Evolutionary conservation across 1,140 invertebrate genomes (phyloP).

Genomic region (Microplitis mediator): DNA sequence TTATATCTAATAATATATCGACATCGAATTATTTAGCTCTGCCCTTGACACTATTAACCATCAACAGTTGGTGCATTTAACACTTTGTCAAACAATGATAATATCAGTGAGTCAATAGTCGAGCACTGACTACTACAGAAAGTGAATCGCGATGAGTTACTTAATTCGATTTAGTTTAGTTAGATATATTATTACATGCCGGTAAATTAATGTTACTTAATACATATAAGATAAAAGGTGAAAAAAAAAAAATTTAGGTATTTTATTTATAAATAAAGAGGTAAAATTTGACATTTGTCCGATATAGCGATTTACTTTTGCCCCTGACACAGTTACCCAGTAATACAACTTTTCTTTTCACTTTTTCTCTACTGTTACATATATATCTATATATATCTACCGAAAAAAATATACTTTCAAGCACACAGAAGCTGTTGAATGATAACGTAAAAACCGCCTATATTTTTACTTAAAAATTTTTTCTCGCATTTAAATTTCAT

Average conservation of each 20-base stretch:
- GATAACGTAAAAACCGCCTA: not conserved
- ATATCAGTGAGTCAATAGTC: conserved; percentile 21
- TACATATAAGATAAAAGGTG: not conserved
- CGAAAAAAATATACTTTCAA: conserved; percentile 8
- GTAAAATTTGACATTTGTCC: not conserved
- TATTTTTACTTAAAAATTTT: not conserved
- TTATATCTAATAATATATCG: conserved; percentile 5
- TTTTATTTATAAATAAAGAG: conserved; percentile 13
- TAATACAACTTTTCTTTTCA: conserved; percentile 52
- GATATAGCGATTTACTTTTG: conserved; percentile 21
- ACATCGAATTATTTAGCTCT: conserved; percentile 13
- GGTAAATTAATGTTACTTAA: not conserved
- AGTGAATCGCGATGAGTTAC: not conserved
- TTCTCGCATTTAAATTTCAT: too few relatives aligned
- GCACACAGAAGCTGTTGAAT: not conserved
- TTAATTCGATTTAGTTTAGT: not conserved
- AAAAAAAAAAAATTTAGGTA: not conserved
- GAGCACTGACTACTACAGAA: not conserved
- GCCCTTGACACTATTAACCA: conserved; percentile 36
- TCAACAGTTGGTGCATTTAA: conserved; percentile 21
- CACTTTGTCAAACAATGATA: conserved; percentile 2
- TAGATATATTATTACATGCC: not conserved
- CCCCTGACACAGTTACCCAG: conserved; percentile 51
- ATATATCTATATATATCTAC: not conserved
- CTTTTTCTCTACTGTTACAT: conserved; percentile 46